Evolutionary conservation across 2,113 vertebrate species (phyloP).

Genomic region (Ciconia stormi): DNA sequence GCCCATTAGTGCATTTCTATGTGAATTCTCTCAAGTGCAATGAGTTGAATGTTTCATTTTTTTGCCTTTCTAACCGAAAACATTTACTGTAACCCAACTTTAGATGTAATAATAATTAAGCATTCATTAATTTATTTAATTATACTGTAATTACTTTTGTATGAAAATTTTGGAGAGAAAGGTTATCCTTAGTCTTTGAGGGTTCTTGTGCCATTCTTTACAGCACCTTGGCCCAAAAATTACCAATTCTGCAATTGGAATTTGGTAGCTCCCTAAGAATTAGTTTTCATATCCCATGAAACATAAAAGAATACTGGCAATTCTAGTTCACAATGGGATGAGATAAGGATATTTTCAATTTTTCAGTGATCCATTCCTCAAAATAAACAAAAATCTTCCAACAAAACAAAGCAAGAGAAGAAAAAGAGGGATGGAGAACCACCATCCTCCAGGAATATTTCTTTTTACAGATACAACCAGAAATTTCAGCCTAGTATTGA

Average conservation of each 20-base stretch:
- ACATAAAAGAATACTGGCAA: background rate
- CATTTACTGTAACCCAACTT: background rate
- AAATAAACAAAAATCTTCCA: background rate
- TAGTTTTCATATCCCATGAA: background rate
- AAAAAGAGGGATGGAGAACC: background rate
- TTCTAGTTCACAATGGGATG: background rate
- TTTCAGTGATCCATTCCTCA: background rate
- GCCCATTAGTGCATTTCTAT: fast-evolving
- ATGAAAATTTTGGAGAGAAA: background rate
- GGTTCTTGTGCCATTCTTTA: background rate
- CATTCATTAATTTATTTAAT: background rate
- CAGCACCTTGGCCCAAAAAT: background rate
- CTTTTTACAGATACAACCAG: background rate
- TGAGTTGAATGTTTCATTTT: background rate
- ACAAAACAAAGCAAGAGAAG: background rate
- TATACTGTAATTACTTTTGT: background rate
- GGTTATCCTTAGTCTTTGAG: background rate
- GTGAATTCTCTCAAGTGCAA: background rate
- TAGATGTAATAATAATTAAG: background rate
- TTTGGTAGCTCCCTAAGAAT: background rate
- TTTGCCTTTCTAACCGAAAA: background rate
- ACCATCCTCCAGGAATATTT: background rate
- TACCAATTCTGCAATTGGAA: background rate
- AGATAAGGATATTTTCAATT: background rate
- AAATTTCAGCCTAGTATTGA: background rate